phyloP scores from a whole-genome alignment of 2,113 vertebrate species.

The Emydocephalus ijimae region DNA sequence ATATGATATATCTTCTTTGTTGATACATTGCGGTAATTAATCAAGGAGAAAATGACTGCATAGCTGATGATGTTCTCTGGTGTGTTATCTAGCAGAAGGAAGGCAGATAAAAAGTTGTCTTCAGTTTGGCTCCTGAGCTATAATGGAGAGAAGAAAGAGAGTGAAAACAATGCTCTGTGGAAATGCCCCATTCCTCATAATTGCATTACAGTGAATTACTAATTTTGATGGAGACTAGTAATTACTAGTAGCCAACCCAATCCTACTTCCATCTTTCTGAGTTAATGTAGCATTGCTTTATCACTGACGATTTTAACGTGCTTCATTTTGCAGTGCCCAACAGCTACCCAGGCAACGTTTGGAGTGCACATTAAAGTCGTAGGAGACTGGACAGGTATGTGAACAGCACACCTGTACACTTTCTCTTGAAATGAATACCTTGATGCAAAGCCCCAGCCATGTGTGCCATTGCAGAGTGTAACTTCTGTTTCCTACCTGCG shows the following conservation, averaged over 20 bases:
- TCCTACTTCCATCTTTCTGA: background rate
- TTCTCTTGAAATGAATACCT: background rate
- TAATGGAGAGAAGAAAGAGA: background rate
- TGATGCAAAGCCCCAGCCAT: background rate
- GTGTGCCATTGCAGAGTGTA: background rate
- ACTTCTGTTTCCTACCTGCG: background rate
- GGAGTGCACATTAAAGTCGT: slow-evolving; percentile 91
- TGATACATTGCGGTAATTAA: background rate
- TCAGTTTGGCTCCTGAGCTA: background rate
- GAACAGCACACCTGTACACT: slow-evolving; percentile 23
- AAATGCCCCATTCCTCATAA: background rate
- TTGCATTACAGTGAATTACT: background rate
- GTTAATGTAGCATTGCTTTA: background rate
- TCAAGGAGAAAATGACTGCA: background rate
- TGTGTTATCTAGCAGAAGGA: background rate
- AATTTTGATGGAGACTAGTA: background rate
- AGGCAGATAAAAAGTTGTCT: background rate
- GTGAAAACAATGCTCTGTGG: background rate
- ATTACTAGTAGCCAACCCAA: background rate
- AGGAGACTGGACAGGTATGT: slow-evolving; percentile 98
- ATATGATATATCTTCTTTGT: background rate
- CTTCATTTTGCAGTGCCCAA: slow-evolving; percentile 83
- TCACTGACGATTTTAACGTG: slow-evolving; percentile 26
- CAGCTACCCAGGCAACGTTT: slow-evolving; percentile 88
- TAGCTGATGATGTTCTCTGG: background rate